Evolutionary conservation across 1,140 invertebrate species (phyloP).

Genomic region (Caerostris darwini): DNA sequence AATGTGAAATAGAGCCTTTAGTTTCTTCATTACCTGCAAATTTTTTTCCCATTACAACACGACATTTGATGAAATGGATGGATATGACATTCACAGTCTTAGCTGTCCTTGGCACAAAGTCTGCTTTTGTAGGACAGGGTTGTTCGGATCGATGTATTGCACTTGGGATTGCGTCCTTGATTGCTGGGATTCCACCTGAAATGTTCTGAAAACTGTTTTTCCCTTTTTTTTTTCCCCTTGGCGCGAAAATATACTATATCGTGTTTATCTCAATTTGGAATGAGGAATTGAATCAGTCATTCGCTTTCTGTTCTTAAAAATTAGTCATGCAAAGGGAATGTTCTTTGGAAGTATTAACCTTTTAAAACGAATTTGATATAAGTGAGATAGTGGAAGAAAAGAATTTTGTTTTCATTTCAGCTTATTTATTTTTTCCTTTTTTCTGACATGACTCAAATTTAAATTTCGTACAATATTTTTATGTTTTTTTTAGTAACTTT

Average conservation of each 20-base stretch:
- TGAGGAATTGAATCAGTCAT: background rate
- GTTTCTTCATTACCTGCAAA: no score
- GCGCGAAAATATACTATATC: background rate
- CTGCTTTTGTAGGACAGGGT: slow-evolving; percentile 18
- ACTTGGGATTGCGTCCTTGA: background rate
- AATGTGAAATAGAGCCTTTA: no score
- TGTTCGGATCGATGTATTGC: slow-evolving; percentile 13
- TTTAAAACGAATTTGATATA: background rate
- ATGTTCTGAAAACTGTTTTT: background rate
- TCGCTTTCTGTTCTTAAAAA: background rate
- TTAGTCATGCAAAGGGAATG: background rate
- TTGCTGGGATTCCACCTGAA: background rate
- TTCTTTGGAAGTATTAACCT: background rate
- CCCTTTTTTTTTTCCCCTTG: background rate
- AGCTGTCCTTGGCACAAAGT: background rate
- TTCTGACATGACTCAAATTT: no score
- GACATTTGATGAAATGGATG: slow-evolving; percentile 20
- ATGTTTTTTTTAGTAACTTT: no score
- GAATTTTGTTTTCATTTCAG: background rate
- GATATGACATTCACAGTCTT: background rate
- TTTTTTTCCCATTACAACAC: background rate
- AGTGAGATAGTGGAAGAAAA: background rate
- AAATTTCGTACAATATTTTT: no score
- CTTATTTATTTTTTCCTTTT: background rate
- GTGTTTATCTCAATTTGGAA: background rate